phyloP scores from a whole-genome alignment of 2,888 invertebrate genomes.

The Dryadula phaetusa region DNA sequence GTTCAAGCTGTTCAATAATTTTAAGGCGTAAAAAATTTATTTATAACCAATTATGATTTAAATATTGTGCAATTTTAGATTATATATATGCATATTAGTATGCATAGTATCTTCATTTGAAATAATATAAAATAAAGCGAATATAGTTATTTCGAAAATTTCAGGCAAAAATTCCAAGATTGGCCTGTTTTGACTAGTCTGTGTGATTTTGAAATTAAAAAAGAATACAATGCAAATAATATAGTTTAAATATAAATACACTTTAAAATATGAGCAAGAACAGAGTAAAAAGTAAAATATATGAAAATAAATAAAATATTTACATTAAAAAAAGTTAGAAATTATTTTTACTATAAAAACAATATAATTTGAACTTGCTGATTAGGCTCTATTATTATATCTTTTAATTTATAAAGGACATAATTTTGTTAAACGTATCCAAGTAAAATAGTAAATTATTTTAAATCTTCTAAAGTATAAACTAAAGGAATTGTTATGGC shows the following conservation, averaged over 20 bases:
- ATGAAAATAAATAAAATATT: background rate
- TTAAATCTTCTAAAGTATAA: no score
- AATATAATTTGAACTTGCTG: no score
- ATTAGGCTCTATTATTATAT: no score
- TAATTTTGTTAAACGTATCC: background rate
- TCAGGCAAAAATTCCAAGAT: background rate
- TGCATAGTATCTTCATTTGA: no score
- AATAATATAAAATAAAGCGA: background rate
- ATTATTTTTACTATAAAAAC: background rate
- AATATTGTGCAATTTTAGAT: background rate
- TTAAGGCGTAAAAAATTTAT: background rate
- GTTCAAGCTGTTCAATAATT: background rate
- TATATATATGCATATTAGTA: no score
- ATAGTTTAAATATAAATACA: background rate
- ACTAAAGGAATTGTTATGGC: no score
- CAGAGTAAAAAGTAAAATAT: background rate
- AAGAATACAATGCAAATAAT: conserved; percentile 5
- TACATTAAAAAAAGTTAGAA: background rate
- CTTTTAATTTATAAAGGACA: background rate
- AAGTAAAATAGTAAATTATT: background rate
- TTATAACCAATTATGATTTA: background rate
- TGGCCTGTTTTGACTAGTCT: conserved; percentile 28
- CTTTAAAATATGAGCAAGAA: background rate
- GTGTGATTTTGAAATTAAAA: conserved; percentile 23
- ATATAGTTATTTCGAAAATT: background rate